Base-by-base conservation (phyloP, 1,140 invertebrate genomes). In the Euglossa dilemma region DNA sequence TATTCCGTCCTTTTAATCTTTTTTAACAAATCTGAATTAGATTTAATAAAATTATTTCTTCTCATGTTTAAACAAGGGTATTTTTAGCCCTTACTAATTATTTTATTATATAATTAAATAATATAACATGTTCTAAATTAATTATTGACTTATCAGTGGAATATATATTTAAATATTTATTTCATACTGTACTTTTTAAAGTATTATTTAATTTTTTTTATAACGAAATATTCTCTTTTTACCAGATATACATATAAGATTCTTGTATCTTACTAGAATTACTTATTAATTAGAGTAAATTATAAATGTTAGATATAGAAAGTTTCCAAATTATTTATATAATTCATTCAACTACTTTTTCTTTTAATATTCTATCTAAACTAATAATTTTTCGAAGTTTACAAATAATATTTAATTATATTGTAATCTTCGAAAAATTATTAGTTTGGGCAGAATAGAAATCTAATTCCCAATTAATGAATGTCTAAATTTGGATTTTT, bases 401-500 rank as follows among this genome's bases (percentile, higher is more conserved):
- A 45, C 43, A 61, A 28, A 28, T 61, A 67, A 45, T 43, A 23
- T 66, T 43, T 64, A 64, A 20, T 64, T 64, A 64, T 43, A 6
- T 28, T 61, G 43, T 45, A 47, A 23, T n/a, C 23, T n/a, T 67
- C 47, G 23, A n/a, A 47, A 45, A 47, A 12, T 69, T n/a, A 69
- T n/a, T 4, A 67, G 47, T 47, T 69, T 47, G 47, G 47, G 25
- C 12, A 47, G 6, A 20, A 4, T 47, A 25, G 9, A 18, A 8
- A 5, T 25, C 12, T 52, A 14, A 52, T 0, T 20, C 54, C n/a
- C 14, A n/a, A n/a, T n/a, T 67, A 45, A 6, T 47, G 8, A n/a
- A n/a, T 64, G n/a, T 20, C 20, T 50, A 56, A 72, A 64, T 70
- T 85, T 74, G 86, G 80, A 87, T 85, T 87, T 64, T 84, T 36